Base-by-base conservation (phyloP, 2,797 vertebrate genomes). In the Synaphobranchus kaupii region DNA sequence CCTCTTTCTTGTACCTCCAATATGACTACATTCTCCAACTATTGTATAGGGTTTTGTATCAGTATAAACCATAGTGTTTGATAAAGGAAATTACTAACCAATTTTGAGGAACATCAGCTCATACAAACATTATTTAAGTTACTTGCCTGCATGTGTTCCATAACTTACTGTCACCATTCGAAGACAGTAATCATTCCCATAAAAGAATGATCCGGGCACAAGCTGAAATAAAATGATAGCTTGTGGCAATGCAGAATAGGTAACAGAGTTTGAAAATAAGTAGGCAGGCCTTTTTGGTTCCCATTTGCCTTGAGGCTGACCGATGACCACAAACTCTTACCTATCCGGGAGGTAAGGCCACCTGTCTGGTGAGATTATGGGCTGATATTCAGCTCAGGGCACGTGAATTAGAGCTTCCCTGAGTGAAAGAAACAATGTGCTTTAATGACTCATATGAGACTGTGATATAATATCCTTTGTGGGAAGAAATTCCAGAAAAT, bases 301-400 rank as follows among this genome's bases (percentile, higher is more conserved):
- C 13, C 90, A 92, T 94, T 93, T 91, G 91, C 87, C 94, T 94
- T 94, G 71, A 76, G 28, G 71, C 20, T 76, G 71, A 76, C 71
- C 17, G 34, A 17, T 39, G 34, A 76, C 71, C 28, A 76, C 71
- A 76, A 3, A 39, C 31, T 17, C 71, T 76, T 76, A 15, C 92
- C 91, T 85, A 47, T 71, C 85, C 76, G 85, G 78, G 76, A 28
- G 89, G 68, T 89, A 83, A 86, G 81, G 17, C 86, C 85, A 89
- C 87, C 86, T 89, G 84, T 88, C 87, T 63, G 86, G 87, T 87
- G 63, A 89, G 89, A 89, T 90, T 81, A 88, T 44, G 87, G 89
- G 66, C 85, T 89, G 83, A 68, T 63, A 73, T 56, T 44, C 76
- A 80, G 44, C 68, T 47, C 86, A 82, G 86, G 87, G 86, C 84